Evolutionary conservation across 64 coral and sea anemone genomes (phyloP).

Genomic region (Platygyra sinensis): DNA sequence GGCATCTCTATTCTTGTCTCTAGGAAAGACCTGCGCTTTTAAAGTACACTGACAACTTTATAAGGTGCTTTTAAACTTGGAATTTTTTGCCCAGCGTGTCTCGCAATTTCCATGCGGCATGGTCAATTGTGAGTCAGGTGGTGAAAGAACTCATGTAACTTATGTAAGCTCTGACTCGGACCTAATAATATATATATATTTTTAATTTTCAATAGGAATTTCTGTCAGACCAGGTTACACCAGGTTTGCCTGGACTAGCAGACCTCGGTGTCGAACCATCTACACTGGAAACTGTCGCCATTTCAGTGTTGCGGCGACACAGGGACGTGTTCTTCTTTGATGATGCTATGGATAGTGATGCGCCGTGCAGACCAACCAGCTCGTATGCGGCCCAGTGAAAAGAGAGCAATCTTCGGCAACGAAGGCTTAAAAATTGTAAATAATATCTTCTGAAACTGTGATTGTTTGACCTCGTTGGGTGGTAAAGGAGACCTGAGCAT

Average conservation of each 20-base stretch:
- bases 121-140: too few relatives aligned
- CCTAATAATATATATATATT: not conserved
- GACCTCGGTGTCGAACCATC: conserved; percentile 83
- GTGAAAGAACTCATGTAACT: too few relatives aligned
- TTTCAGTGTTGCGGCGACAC: conserved; percentile 88
- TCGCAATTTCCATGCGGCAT: too few relatives aligned
- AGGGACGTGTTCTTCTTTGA: conserved; percentile 87
- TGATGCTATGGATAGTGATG: conserved; percentile 95
- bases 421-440: not conserved
- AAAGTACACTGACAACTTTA: too few relatives aligned
- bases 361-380: conserved; percentile 79
- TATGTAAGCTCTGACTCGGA: too few relatives aligned
- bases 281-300: conserved; percentile 77
- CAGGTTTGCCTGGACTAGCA: conserved; percentile 78
- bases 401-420: not conserved
- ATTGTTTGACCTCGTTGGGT: not conserved
- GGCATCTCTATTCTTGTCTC: too few relatives aligned
- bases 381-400: conserved; percentile 53
- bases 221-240: conserved; percentile 62
- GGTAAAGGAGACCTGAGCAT: not conserved
- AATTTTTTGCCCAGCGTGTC: too few relatives aligned
- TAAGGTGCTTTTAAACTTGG: too few relatives aligned
- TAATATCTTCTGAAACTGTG: not conserved
- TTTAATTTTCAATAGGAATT: conserved; percentile 79
- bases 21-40: too few relatives aligned